Evolutionary conservation across 2,888 invertebrate species (phyloP).

Genomic region (Synanthedon vespiformis): DNA sequence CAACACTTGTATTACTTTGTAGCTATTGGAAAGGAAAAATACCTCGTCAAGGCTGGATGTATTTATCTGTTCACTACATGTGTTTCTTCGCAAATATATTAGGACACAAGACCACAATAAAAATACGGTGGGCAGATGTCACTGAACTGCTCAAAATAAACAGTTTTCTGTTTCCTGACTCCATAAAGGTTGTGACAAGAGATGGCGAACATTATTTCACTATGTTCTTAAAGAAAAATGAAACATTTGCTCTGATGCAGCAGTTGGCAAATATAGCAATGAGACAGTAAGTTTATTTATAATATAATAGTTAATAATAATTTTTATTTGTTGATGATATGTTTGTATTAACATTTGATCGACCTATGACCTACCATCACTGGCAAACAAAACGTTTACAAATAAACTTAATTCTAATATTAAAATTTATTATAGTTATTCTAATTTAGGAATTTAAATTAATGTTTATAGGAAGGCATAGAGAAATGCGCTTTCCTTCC

Average conservation of each 20-base stretch:
- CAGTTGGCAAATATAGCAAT: slow-evolving; percentile 97
- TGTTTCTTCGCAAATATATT: slow-evolving; percentile 96
- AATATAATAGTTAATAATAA: too few relatives aligned
- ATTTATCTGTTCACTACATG: slow-evolving; percentile 95
- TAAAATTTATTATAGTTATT: too few relatives aligned
- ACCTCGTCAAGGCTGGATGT: slow-evolving; percentile 97
- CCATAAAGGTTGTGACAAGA: slow-evolving; percentile 86
- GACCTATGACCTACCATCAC: too few relatives aligned
- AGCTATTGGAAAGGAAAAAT: slow-evolving; percentile 94
- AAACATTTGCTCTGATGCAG: slow-evolving; percentile 92
- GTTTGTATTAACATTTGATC: too few relatives aligned
- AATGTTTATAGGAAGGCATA: too few relatives aligned
- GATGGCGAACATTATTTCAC: slow-evolving; percentile 92
- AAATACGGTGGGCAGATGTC: slow-evolving; percentile 92
- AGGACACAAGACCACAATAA: slow-evolving; percentile 89
- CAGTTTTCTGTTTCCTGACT: slow-evolving; percentile 84
- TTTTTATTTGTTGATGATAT: too few relatives aligned
- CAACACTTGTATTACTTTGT: slow-evolving; percentile 21
- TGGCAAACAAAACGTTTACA: too few relatives aligned
- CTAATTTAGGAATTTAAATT: too few relatives aligned
- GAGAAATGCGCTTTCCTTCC: too few relatives aligned
- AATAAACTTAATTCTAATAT: too few relatives aligned
- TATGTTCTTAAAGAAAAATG: slow-evolving; percentile 88
- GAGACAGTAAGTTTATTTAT: slow-evolving; percentile 75
- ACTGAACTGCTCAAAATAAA: slow-evolving; percentile 83